Evolutionary conservation across 2,113 vertebrate genomes (phyloP), one percentile per base, ranked within the genome.

Genomic region (Cettia cetti): DNA sequence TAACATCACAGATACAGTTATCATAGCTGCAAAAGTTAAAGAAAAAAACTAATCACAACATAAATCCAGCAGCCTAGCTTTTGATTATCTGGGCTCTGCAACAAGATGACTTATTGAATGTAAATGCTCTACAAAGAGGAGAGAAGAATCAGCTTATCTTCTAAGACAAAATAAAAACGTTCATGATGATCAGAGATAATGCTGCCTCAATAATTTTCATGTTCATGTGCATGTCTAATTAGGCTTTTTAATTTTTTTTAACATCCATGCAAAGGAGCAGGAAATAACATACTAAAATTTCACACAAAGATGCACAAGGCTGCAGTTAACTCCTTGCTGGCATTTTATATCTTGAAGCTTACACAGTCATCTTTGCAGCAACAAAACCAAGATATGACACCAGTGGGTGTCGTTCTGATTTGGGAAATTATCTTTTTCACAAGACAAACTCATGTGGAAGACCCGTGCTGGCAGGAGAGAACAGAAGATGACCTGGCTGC

Each of bases 401-500:
- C 52, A 26, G 31, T 2, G 30, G 23, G 37, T 8, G 23, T 16
- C 45, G n/a, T 37, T 90, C 26, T 17, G 40, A 40, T 35, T 14
- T 35, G 57, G 28, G 44, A 86, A 76, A 53, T 9, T 1, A 7
- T 26, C 13, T 44, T 24, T 47, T 92, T 27, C 42, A 12, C 33
- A n/a, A 6, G 17, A 57, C 16, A 23, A 84, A 24, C 30, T 61
- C 8, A 15, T 2, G 15, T 3, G 15, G 45, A 76, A 88, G 22
- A 5, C 17, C 19, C 23, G 8, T 0, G 3, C 13, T 22, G 28
- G 20, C 15, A 10, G 20, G 9, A 24, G 11, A 33, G 40, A 24
- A 8, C 1, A 45, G 24, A 26, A 10, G 11, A 10, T 16, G 22
- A 31, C 4, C 19, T 4, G 35, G 39, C 31, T 27, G 3, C 2